A percentile compares a stretch with the other conserved stretches of the same genome.
phyloP scores from a whole-genome alignment of 1,140 invertebrate species.

The Drosophila bocqueti region DNA sequence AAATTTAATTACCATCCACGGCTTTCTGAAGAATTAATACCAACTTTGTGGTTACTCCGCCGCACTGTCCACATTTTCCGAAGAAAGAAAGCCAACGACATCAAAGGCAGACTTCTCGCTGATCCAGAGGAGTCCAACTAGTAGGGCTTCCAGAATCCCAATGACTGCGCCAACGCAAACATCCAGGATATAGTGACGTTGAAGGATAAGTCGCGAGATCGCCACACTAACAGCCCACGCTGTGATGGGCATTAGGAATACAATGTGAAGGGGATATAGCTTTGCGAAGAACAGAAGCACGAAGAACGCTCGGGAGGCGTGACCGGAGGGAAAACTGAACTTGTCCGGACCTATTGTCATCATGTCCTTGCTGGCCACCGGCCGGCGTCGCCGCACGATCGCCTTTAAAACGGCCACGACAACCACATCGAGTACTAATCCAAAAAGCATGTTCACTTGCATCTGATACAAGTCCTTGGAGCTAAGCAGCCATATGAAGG shows the following conservation, averaged over 20 bases:
- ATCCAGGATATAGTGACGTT: conserved; percentile 95
- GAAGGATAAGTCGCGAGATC: conserved; percentile 89
- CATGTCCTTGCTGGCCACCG: conserved; percentile 89
- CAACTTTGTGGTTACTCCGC: conserved; percentile 2
- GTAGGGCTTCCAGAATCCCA: conserved; percentile 90
- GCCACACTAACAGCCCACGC: conserved; percentile 92
- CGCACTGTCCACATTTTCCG: conserved; percentile 26
- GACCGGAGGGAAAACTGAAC: conserved; percentile 98
- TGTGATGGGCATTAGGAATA: conserved; percentile 88
- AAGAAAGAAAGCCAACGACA: conserved; percentile 51
- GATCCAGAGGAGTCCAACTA: conserved; percentile 90
- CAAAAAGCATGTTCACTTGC: conserved; percentile 94
- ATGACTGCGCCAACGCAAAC: conserved; percentile 91
- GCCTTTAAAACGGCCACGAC: conserved; percentile 93
- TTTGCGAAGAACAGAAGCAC: conserved; percentile 90
- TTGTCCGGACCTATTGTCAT: conserved; percentile 90
- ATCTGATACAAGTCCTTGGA: conserved; percentile 91
- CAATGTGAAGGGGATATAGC: conserved; percentile 87
- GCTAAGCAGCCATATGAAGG: conserved; percentile 88
- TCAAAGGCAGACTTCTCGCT: conserved; percentile 63
- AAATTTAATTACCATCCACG: conserved; percentile 4
- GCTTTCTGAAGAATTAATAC: background rate
- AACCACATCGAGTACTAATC: conserved; percentile 94
- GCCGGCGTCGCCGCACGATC: conserved; percentile 90
- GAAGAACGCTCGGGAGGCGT: conserved; percentile 94